Evolutionary conservation across 2,888 invertebrate genomes (phyloP), one percentile per base, ranked within the genome.

Genomic region (Microdon myrmicae): DNA sequence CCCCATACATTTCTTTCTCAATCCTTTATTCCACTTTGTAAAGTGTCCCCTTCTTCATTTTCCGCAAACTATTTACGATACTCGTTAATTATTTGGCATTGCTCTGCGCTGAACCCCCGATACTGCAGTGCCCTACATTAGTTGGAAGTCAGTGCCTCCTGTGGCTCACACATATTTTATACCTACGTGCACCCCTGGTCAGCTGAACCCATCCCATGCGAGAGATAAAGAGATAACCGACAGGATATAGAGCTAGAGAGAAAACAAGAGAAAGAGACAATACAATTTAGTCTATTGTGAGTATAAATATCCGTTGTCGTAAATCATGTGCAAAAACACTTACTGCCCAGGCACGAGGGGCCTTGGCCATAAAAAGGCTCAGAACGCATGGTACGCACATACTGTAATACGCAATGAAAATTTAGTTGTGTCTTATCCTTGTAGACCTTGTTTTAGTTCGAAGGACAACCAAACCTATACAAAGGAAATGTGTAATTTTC

Each of bases 271-370:
- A n/a, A n/a, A n/a, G n/a, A n/a, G n/a, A n/a, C n/a, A n/a, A n/a
- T n/a, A n/a, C n/a, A n/a, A n/a, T n/a, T n/a, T n/a, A n/a, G n/a
- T n/a, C n/a, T n/a, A n/a, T n/a, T n/a, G n/a, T n/a, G n/a, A n/a
- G n/a, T n/a, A n/a, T n/a, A n/a, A n/a, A n/a, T 16, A 6, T 14
- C 17, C 17, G 14, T 16, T 29, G 17, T 19, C 25, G 67, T 69
- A 68, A 69, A 68, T 67, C 69, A 64, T 67, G 68, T 69, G 67
- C 68, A 64, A 43, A n/a, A 49, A 68, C 69, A 69, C 67, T 69
- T 67, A 49, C 49, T 59, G 39, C 45, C 54, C 44, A 56, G 39
- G 43, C 22, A 38, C 32, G 34, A n/a, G 37, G 20, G 35, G 26
- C 31, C 26, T 19, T 31, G 6, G 29, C 13, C 47, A 37, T 35